These are phyloP conservation scores for Mirounga angustirostris DNA, from an alignment of 2,113 vertebrate genomes.

Conservation along the genomic window DNA sequence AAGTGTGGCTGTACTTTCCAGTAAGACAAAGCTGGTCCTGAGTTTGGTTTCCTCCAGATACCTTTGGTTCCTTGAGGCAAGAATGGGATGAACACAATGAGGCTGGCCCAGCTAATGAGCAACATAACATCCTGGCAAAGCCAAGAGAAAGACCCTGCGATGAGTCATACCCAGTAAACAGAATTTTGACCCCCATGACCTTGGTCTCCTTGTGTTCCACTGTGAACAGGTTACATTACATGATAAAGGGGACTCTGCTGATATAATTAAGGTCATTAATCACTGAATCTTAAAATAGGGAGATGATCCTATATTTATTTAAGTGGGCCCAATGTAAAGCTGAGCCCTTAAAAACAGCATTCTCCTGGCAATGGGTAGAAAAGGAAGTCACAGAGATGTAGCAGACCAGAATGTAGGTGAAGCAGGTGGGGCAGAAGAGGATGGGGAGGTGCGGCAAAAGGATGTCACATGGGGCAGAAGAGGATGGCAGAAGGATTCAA, in stretches of 20 bases:
- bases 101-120: background rate
- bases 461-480: background rate
- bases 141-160: background rate
- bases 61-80: background rate
- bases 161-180: background rate
- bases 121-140: background rate
- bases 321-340: background rate
- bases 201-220: background rate
- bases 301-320: background rate
- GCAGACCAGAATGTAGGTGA: background rate
- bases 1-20: background rate
- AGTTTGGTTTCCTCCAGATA: background rate
- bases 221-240: background rate
- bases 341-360: background rate
- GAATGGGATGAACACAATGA: background rate
- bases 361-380: background rate
- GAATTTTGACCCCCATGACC: background rate
- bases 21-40: background rate
- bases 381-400: background rate
- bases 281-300: background rate
- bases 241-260: background rate
- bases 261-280: background rate
- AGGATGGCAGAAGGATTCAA: background rate
- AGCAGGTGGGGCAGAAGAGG: background rate
- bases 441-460: background rate